Base-by-base conservation (phyloP, 2,888 invertebrate species). In the Muschampia plurimacula region DNA sequence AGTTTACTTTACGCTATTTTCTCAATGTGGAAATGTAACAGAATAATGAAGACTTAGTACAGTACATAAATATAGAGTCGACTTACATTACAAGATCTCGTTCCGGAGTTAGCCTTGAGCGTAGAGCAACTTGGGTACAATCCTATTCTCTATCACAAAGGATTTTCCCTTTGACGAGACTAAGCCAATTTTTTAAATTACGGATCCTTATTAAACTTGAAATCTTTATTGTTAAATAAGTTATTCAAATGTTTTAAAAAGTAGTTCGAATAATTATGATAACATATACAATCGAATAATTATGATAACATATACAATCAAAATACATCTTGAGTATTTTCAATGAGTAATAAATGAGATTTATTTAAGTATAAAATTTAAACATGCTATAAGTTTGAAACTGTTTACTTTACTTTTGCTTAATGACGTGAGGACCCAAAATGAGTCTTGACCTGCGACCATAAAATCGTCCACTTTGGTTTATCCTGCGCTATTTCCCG, bases 161-260 rank as follows among this genome's bases (percentile, higher is more conserved):
- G 81, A 80, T 79, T 79, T 78, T 77, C 77, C 77, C 78, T 79
- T 81, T 81, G 80, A 79, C 77, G 78, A 77, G 75, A 77, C 74
- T 72, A 77, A 81, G 81, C 78, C 79, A 79, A 78, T 81, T 82
- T 80, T 81, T 81, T 77, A 78, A 81, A 77, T 79, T 77, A 79
- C 77, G 75, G 76, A 71, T 77, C 77, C 78, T 81, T 83, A 82
- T 81, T 81, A 79, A 80, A 80, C 75, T 78, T 75, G 77, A 77
- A 72, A 63, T 63, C 60, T 63, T 67, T 6, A 62, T 32, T 62
- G 12, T 28, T 49, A 41, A 39, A 8, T 62, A 36, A 62, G 22
- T 55, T 3, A 55, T 55, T 28, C 22, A 55, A 55, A 22, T 4
- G 5, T 36, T 36, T 6, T 36, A 36, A 36, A 36, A 6, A 36